Percentiles rank a stretch among this genome's conserved stretches.
phyloP scores from a whole-genome alignment of 2,797 vertebrate genomes.

The Pangasius macronema region DNA sequence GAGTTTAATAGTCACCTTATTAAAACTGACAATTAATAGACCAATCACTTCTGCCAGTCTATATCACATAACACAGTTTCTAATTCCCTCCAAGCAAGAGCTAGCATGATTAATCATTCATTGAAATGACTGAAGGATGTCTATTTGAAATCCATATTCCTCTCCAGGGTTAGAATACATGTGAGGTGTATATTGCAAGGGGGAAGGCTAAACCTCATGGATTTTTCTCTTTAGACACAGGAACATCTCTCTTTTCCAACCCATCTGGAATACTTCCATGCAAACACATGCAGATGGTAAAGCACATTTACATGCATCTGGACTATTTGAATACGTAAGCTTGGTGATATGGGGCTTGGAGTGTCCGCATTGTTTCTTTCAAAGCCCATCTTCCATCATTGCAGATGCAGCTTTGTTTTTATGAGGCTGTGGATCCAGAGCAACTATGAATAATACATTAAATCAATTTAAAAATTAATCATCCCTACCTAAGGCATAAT shows the following conservation, averaged over 20 bases:
- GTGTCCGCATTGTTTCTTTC: constrained; percentile 27
- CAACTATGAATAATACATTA: constrained; percentile 79
- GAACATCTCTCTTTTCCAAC: constrained; percentile 20
- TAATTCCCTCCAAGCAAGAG: constrained; percentile 56
- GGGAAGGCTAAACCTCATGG: constrained; percentile 34
- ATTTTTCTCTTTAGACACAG: constrained; percentile 25
- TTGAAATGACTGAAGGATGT: constrained; percentile 49
- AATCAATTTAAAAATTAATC: constrained; percentile 79
- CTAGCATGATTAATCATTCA: constrained; percentile 57
- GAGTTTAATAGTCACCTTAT: constrained; percentile 31
- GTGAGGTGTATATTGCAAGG: constrained; percentile 26
- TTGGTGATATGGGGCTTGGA: constrained; percentile 15
- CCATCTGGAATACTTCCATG: constrained; percentile 44
- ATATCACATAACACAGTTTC: constrained; percentile 36
- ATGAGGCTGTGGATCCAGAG: constrained; percentile 63
- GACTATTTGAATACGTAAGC: constrained; percentile 47
- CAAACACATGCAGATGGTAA: constrained; percentile 47
- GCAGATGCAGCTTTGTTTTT: constrained; percentile 56
- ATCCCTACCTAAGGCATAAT: constrained; percentile 75
- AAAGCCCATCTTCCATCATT: constrained; percentile 48
- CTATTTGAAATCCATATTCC: constrained; percentile 55
- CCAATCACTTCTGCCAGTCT: neutral
- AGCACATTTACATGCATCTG: constrained; percentile 49
- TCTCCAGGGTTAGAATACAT: constrained; percentile 25
- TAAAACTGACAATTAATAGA: constrained; percentile 34